Percentiles rank a stretch among this genome's conserved stretches.
Evolutionary conservation across 2,888 invertebrate species (phyloP).

Genomic region (Leucophenga maculata): DNA sequence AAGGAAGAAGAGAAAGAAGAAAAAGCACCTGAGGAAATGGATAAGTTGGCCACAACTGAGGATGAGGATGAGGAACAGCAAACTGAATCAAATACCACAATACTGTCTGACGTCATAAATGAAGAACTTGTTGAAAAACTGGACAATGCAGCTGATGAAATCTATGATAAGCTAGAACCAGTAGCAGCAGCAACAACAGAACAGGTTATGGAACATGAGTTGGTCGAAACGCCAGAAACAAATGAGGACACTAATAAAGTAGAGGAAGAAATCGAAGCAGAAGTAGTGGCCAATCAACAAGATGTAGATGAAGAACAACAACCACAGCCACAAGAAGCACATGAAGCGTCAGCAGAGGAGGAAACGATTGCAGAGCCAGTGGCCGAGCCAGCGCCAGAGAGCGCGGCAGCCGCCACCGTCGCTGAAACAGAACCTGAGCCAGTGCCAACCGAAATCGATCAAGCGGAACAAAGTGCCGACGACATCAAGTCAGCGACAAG

Average conservation of each 20-base stretch:
- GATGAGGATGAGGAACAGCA: constrained; percentile 20
- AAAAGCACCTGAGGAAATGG: not conserved
- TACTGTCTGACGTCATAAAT: constrained; percentile 25
- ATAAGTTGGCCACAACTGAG: constrained; percentile 9
- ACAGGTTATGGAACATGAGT: constrained; percentile 24
- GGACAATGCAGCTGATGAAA: constrained; percentile 3
- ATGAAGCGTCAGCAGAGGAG: not conserved
- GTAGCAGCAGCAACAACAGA: constrained; percentile 6
- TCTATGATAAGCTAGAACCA: constrained; percentile 31
- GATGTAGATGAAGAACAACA: constrained; percentile 6
- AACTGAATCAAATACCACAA: not conserved
- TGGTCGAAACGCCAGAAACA: constrained; percentile 31
- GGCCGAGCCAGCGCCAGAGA: constrained; percentile 20
- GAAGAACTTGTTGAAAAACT: constrained; percentile 33
- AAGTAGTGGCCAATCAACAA: constrained; percentile 15
- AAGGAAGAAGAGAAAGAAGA: constrained; percentile 10
- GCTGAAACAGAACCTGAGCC: constrained; percentile 30
- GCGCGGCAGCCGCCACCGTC: not conserved
- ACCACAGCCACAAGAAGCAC: not conserved
- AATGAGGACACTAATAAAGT: constrained; percentile 8
- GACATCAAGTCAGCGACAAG: constrained; percentile 59
- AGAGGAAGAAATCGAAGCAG: not conserved
- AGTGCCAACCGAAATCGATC: constrained; percentile 38
- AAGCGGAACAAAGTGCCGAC: constrained; percentile 54
- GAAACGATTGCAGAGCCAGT: not conserved